These are phyloP conservation scores for Oscheius sp. DNA, from an alignment of 2,888 invertebrate species.

Conservation along the genomic window DNA sequence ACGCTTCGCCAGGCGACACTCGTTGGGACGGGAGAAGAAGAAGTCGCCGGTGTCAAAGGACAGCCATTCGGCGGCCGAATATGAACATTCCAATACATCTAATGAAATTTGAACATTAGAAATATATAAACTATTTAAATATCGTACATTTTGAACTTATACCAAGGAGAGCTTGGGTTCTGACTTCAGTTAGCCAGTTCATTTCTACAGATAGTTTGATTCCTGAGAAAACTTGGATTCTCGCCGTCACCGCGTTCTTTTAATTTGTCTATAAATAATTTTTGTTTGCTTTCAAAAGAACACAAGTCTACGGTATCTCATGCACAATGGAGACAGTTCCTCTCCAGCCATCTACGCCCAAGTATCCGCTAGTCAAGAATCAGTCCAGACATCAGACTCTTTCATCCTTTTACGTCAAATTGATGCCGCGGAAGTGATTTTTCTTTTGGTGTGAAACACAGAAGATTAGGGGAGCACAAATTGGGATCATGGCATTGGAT, in stretches of 20 bases:
- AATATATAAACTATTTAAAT: too few species aligned
- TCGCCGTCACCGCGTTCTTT: too few species aligned
- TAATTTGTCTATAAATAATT: too few species aligned
- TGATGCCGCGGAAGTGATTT: constrained; percentile 4
- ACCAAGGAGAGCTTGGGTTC: too few species aligned
- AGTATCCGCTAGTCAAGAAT: background rate
- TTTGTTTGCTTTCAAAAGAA: too few species aligned
- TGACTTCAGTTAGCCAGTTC: too few species aligned
- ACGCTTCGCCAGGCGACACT: constrained; percentile 43
- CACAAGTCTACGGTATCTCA: too few species aligned
- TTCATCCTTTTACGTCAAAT: background rate
- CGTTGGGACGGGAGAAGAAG: constrained; percentile 47
- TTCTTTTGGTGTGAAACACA: constrained; percentile 6
- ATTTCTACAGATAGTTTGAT: too few species aligned
- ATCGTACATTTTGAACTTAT: too few species aligned
- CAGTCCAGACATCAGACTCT: background rate
- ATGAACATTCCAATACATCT: constrained; percentile 47
- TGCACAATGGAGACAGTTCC: too few species aligned
- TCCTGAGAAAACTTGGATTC: too few species aligned
- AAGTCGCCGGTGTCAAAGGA: constrained; percentile 45
- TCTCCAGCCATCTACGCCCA: background rate
- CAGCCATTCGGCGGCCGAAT: constrained; percentile 54
- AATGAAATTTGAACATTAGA: constrained; percentile 27
- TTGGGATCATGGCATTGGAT: constrained; percentile 35
- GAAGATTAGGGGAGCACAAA: constrained; percentile 21